phyloP scores from a whole-genome alignment of 1,140 invertebrate species.

The Nasonia longicornis region DNA sequence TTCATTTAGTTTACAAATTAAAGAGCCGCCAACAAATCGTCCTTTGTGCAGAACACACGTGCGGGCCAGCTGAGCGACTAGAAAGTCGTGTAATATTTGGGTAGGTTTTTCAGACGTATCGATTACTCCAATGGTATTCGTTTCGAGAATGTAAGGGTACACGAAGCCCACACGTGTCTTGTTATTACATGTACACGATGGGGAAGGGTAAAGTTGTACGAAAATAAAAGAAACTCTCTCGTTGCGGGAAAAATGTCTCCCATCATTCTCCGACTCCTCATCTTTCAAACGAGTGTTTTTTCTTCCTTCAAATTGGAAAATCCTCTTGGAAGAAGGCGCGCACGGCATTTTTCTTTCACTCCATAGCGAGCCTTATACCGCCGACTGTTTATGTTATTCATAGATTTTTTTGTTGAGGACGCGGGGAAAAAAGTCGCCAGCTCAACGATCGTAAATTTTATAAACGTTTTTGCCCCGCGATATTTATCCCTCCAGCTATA shows the following conservation, averaged over 20 bases:
- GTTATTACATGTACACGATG: too few species aligned
- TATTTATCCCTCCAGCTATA: neutral
- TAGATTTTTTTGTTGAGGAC: neutral
- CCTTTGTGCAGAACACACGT: neutral
- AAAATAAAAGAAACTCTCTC: neutral
- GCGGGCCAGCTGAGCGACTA: neutral
- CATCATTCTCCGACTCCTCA: neutral
- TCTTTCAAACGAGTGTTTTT: neutral
- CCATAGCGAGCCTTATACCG: neutral
- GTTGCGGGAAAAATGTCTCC: neutral
- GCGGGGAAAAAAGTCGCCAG: neutral
- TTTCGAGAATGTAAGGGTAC: neutral
- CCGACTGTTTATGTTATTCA: neutral
- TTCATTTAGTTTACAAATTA: neutral
- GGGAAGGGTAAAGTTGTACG: neutral
- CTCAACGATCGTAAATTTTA: neutral
- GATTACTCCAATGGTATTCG: neutral
- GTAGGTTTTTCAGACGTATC: conserved; percentile 7
- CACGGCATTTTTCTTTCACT: neutral
- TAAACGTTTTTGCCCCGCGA: neutral
- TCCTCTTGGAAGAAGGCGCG: neutral
- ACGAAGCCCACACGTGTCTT: too few species aligned
- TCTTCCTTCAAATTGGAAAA: neutral
- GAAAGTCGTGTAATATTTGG: neutral
- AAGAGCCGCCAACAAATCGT: neutral